Conservation (phyloP, 2,113 vertebrate genomes). For the Calypte anna region DNA sequence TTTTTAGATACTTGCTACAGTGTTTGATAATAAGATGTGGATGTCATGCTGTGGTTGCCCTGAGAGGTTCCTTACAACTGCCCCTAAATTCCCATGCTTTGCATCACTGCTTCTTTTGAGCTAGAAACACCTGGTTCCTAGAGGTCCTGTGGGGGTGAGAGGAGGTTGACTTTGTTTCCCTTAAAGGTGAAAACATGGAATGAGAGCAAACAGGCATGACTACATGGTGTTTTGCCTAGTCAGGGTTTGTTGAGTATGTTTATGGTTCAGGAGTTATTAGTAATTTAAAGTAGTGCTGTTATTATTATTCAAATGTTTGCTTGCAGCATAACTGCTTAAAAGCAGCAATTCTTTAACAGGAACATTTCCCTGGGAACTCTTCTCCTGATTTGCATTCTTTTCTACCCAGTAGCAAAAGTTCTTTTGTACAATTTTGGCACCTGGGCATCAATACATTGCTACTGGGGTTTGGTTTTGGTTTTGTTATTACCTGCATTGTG, state of each 20-base stretch:
- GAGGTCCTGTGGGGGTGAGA: neutral
- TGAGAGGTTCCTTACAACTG: neutral
- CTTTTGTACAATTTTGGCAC: neutral
- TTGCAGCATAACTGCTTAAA: neutral
- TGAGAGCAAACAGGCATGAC: neutral
- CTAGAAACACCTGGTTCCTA: neutral
- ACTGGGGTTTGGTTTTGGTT: neutral
- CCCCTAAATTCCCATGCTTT: neutral
- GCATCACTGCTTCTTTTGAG: neutral
- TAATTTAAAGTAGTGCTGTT: neutral
- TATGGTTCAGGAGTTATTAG: neutral
- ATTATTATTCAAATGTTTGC: neutral
- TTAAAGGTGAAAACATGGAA: neutral
- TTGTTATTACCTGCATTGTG: neutral
- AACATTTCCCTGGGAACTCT: neutral
- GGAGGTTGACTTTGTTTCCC: neutral
- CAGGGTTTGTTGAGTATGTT: neutral
- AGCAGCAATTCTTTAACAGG: neutral
- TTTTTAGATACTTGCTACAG: neutral
- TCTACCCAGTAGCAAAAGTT: neutral
- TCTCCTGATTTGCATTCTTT: neutral
- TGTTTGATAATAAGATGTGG: neutral
- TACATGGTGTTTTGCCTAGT: neutral
- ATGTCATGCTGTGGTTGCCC: neutral
- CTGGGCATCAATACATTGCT: neutral